Percentiles rank a stretch among this genome's conserved stretches.
Evolutionary conservation across 2,888 invertebrate genomes (phyloP).

Genomic region (Ochropleura plecta): DNA sequence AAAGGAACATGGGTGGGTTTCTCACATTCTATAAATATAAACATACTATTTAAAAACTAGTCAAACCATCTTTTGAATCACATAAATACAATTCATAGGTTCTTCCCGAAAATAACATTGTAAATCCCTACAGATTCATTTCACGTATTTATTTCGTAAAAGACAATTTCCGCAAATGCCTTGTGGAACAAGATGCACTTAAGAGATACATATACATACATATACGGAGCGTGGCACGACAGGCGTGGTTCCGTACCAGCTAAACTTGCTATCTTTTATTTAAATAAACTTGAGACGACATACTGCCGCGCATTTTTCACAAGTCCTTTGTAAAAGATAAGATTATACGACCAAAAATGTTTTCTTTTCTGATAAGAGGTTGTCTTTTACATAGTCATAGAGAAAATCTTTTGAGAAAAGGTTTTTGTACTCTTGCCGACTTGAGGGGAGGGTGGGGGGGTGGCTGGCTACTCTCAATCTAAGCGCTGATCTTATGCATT

Average conservation of each 20-base stretch:
- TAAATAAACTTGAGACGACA: conserved; percentile 27
- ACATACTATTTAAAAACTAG: background rate
- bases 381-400: background rate
- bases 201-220: conserved; percentile 2
- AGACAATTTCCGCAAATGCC: conserved; percentile 39
- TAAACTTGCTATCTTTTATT: conserved; percentile 42
- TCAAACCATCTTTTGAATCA: background rate
- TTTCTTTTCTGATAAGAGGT: conserved; percentile 7
- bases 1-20: no score
- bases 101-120: conserved; percentile 18
- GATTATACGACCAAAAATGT: background rate
- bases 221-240: background rate
- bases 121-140: conserved; percentile 9
- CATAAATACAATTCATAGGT: background rate
- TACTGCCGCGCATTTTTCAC: conserved; percentile 11
- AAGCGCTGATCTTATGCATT: no score
- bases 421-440: background rate
- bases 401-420: background rate
- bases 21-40: no score
- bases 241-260: background rate
- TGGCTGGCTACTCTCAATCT: no score
- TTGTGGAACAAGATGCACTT: conserved; percentile 50
- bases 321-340: background rate
- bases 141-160: conserved; percentile 37
- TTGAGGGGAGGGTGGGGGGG: no score